These are phyloP conservation scores for Chiloscyllium punctatum DNA, from an alignment of 2,797 vertebrate genomes.

Conservation along the genomic window DNA sequence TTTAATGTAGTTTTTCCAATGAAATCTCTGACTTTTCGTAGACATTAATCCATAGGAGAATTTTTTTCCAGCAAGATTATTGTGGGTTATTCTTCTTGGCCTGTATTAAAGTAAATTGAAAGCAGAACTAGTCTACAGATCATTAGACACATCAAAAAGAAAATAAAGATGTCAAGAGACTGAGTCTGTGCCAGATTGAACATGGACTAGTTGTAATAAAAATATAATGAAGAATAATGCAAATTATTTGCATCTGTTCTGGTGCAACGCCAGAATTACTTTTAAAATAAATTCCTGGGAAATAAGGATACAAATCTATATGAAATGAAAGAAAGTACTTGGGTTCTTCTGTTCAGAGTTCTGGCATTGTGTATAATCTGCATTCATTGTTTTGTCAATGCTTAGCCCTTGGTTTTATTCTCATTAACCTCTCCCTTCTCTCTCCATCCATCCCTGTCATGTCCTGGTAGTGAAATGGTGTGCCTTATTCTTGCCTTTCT, in stretches of 20 bases:
- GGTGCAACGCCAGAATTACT: not conserved
- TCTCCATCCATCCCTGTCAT: not conserved
- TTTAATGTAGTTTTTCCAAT: not conserved
- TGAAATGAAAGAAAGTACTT: not conserved
- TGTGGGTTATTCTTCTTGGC: not conserved
- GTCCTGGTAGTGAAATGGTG: not conserved
- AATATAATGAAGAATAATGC: slow-evolving; percentile 34
- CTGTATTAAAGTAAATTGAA: slow-evolving; percentile 16
- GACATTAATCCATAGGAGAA: not conserved
- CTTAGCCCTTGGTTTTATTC: not conserved
- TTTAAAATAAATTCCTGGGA: slow-evolving; percentile 13
- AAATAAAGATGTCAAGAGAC: not conserved
- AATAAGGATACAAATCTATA: not conserved
- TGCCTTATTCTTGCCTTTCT: not conserved
- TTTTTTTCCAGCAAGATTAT: not conserved
- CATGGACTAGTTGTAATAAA: slow-evolving; percentile 9
- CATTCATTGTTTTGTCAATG: not conserved
- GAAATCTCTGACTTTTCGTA: not conserved
- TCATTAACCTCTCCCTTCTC: not conserved
- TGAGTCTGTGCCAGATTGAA: slow-evolving; percentile 17
- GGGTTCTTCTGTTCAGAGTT: not conserved
- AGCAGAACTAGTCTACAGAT: slow-evolving; percentile 14
- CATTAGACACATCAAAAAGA: slow-evolving; percentile 24
- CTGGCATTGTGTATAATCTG: not conserved
- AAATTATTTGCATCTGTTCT: slow-evolving; percentile 36